Evolutionary conservation across 1,140 invertebrate species (phyloP).

Genomic region (Drosophila paulistorum): DNA sequence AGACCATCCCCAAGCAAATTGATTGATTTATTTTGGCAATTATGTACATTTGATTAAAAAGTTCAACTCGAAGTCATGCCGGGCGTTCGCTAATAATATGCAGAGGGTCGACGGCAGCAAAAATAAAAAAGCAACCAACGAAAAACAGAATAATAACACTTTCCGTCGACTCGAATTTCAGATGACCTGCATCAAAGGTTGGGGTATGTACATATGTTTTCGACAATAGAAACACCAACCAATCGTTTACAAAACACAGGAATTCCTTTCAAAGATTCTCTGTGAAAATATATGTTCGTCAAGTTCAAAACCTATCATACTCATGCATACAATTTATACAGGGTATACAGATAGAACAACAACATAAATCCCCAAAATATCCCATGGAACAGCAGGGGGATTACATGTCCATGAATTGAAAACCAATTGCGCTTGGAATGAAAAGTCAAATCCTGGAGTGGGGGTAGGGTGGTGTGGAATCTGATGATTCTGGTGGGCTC

Average conservation of each 20-base stretch:
- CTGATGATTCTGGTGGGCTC: constrained; percentile 1
- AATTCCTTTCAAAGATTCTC: not conserved
- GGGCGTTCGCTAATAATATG: constrained; percentile 73
- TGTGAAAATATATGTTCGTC: not conserved
- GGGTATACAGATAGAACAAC: constrained; percentile 23
- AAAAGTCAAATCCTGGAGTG: constrained; percentile 61
- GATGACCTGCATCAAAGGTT: not conserved
- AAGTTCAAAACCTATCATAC: not conserved
- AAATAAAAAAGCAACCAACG: constrained; percentile 33
- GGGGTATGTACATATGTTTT: no score
- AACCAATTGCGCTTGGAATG: constrained; percentile 79
- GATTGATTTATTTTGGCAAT: constrained; percentile 82
- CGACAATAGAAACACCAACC: no score
- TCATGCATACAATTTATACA: not conserved
- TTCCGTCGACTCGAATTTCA: not conserved
- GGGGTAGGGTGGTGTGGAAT: constrained; percentile 24
- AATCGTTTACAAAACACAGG: no score
- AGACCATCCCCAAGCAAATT: constrained; percentile 63
- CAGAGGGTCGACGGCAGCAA: constrained; percentile 23
- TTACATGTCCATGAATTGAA: constrained; percentile 80
- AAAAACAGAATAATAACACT: constrained; percentile 33
- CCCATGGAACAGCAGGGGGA: constrained; percentile 69
- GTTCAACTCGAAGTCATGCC: constrained; percentile 69
- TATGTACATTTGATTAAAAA: constrained; percentile 81
- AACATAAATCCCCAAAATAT: constrained; percentile 81